These are phyloP conservation scores for Procambarus clarkii DNA, from an alignment of 1,140 invertebrate species.

Conservation along the genomic window DNA sequence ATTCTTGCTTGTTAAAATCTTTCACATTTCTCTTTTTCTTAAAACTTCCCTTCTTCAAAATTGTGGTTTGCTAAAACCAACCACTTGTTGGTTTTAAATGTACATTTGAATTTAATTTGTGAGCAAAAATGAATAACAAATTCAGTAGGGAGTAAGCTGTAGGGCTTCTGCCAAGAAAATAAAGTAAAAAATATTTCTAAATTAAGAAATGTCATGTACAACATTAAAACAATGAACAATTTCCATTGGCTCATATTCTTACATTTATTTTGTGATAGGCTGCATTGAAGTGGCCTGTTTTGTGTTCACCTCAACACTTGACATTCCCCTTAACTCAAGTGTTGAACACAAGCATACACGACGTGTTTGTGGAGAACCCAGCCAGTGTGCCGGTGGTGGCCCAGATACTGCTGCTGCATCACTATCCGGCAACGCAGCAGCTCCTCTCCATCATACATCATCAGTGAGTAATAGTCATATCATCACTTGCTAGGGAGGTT, in stretches of 20 bases:
- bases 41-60: too few species aligned
- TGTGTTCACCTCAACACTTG: slow-evolving; percentile 78
- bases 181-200: too few species aligned
- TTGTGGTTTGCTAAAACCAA: too few species aligned
- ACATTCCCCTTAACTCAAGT: slow-evolving; percentile 89
- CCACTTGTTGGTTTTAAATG: too few species aligned
- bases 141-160: too few species aligned
- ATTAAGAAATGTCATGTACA: too few species aligned
- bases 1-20: not conserved
- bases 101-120: too few species aligned
- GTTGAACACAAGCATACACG: slow-evolving; percentile 84
- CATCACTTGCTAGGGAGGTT: too few species aligned
- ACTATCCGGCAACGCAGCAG: slow-evolving; percentile 74
- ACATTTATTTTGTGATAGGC: slow-evolving; percentile 76
- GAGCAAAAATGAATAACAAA: too few species aligned
- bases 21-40: not conserved
- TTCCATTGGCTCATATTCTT: not conserved
- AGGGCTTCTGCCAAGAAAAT: too few species aligned
- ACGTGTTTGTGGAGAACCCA: slow-evolving; percentile 81
- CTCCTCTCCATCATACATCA: slow-evolving; percentile 66
- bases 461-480: slow-evolving; percentile 39
- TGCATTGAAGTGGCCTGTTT: slow-evolving; percentile 84
- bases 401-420: slow-evolving; percentile 81
- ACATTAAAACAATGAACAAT: too few species aligned
- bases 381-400: slow-evolving; percentile 79